Percentiles rank a stretch among this genome's conserved stretches.
Conservation (phyloP, 2,888 invertebrate species). For the Conomelus anceps region DNA sequence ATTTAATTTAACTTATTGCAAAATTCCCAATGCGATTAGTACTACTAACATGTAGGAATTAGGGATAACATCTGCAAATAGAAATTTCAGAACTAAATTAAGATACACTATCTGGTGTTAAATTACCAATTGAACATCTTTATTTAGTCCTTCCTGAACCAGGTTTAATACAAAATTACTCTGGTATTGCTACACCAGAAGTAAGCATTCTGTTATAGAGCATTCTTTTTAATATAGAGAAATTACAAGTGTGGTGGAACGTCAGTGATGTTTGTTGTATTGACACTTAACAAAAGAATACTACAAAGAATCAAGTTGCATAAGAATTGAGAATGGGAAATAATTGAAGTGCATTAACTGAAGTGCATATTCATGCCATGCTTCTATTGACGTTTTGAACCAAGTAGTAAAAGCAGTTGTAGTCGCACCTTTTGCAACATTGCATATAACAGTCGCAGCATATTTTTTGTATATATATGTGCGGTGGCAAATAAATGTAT, state of each 20-base stretch:
- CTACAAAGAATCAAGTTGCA: neutral
- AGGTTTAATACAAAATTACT: neutral
- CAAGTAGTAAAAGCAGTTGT: too few species aligned
- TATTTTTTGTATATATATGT: too few species aligned
- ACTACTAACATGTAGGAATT: too few species aligned
- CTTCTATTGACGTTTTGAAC: neutral
- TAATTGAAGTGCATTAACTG: too few species aligned
- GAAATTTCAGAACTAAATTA: too few species aligned
- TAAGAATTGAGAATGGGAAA: neutral
- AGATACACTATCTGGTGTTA: too few species aligned
- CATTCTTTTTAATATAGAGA: neutral
- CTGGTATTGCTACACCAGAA: neutral
- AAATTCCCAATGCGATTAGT: too few species aligned
- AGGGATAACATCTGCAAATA: too few species aligned
- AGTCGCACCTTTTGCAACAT: neutral
- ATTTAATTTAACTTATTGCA: too few species aligned
- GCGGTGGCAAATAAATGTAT: too few species aligned
- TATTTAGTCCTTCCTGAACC: neutral
- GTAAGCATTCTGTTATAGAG: neutral
- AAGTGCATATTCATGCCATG: neutral
- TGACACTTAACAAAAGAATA: neutral
- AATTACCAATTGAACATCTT: neutral
- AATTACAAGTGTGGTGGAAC: neutral
- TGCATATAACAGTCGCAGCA: too few species aligned
- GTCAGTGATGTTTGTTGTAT: neutral